These are phyloP conservation scores for Argyresthia goedartella DNA, from an alignment of 2,888 invertebrate genomes.

Conservation along the genomic window DNA sequence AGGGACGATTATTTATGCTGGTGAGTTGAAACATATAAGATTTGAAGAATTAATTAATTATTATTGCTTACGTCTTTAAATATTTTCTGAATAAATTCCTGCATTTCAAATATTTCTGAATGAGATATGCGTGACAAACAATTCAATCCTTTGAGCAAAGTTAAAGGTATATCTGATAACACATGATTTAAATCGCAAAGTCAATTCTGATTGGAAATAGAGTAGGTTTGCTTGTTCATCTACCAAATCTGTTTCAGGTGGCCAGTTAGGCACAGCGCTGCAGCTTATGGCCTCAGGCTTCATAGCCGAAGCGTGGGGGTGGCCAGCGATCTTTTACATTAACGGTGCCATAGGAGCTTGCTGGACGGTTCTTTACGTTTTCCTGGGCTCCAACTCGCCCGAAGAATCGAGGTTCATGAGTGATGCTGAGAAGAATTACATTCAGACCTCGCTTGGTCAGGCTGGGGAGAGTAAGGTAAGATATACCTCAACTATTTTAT, in stretches of 20 bases:
- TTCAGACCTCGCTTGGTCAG: slow-evolving; percentile 40
- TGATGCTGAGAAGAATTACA: slow-evolving; percentile 46
- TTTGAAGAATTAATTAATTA: too few relatives aligned
- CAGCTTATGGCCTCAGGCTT: slow-evolving; percentile 63
- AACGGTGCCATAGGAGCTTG: slow-evolving; percentile 65
- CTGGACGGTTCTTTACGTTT: slow-evolving; percentile 68
- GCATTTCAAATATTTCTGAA: too few relatives aligned
- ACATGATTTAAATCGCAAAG: too few relatives aligned
- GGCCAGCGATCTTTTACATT: slow-evolving; percentile 78
- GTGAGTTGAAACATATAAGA: too few relatives aligned
- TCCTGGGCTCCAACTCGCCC: slow-evolving; percentile 56
- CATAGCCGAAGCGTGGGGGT: slow-evolving; percentile 59
- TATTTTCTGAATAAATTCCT: too few relatives aligned
- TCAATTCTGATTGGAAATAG: too few relatives aligned
- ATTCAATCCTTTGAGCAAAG: too few relatives aligned
- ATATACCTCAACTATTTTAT: background rate
- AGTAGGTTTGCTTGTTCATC: too few relatives aligned
- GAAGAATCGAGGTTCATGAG: slow-evolving; percentile 45
- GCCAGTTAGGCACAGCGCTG: slow-evolving; percentile 70
- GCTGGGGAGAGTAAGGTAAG: slow-evolving; percentile 5
- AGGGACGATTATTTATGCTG: slow-evolving; percentile 44
- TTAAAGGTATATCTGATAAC: too few relatives aligned
- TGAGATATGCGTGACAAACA: too few relatives aligned
- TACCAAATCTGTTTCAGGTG: slow-evolving; percentile 31
- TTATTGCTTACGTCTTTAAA: too few relatives aligned